Evolutionary conservation across 2,888 invertebrate species (phyloP).

Genomic region (Rhingia rostrata): DNA sequence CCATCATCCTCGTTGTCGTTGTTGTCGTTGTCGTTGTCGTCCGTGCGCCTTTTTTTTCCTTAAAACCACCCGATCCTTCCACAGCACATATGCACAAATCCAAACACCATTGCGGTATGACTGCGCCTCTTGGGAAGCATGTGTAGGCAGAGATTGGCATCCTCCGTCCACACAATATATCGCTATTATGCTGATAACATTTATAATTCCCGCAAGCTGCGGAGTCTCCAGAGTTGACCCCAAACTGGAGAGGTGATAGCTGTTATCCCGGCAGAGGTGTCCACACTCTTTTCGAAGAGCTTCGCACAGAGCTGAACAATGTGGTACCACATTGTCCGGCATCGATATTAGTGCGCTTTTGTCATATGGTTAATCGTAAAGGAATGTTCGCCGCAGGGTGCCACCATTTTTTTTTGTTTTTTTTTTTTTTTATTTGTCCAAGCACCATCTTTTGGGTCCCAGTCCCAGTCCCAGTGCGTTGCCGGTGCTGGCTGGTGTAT

Average conservation of each 20-base stretch:
- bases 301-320: constrained; percentile 61
- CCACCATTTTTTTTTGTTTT: constrained; percentile 37
- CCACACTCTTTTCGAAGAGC: constrained; percentile 65
- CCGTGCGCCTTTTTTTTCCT: constrained; percentile 34
- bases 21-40: neutral
- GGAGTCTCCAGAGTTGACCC: constrained; percentile 67
- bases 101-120: neutral
- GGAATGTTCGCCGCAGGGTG: constrained; percentile 71
- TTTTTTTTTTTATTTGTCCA: constrained; percentile 1
- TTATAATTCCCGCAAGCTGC: constrained; percentile 71
- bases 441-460: constrained; percentile 21
- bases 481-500: constrained; percentile 39
- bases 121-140: constrained; percentile 21
- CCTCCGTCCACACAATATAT: constrained; percentile 73
- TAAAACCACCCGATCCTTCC: constrained; percentile 23
- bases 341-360: constrained; percentile 74
- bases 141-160: constrained; percentile 74
- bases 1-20: constrained; percentile 53
- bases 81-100: neutral
- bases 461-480: constrained; percentile 31
- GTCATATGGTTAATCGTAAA: constrained; percentile 74
- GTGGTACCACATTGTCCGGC: constrained; percentile 72
- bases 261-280: constrained; percentile 71
- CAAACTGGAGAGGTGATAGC: constrained; percentile 66
- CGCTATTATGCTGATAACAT: constrained; percentile 73